Evolutionary conservation across 2,888 invertebrate species (phyloP), one percentile per base, ranked within the genome.

Genomic region (Brenthis ino): DNA sequence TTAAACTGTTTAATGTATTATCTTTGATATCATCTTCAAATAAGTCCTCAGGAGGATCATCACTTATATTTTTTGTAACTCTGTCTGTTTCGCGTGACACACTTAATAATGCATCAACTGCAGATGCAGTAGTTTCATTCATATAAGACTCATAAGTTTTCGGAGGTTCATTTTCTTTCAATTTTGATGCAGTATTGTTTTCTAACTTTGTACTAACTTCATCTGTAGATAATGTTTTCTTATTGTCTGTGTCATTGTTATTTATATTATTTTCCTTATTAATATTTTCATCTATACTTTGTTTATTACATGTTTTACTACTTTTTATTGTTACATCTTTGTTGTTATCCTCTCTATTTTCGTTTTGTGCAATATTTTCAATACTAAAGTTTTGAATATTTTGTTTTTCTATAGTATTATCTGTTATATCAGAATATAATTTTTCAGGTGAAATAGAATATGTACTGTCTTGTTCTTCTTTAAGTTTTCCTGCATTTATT

Each of bases 11-110:
- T 33, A 65, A 56, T 12, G 70, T 67, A 67, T 57, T 83, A 63
- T 88, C 88, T 79, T 84, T 89, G 76, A 82, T 84, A 71, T 93
- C 93, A 74, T 93, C 92, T 81, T 93, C 93, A 76, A 91, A 92
- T 71, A 93, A 80, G 75, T 92, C 89, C 79, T 93, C 93, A 6
- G 92, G 92, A 1, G 84, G 87, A 78, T 91, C 91, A 53, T 89
- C 85, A 74, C 88, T 88, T 54, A 92, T 85, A 53, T 82, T 77
- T 77, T 85, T 87, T 5, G 92, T 90, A 2, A 92, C 91, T 77
- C 90, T 81, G 70, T 93, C 92, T 55, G 88, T 76, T 71, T 93
- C 91, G 73, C 91, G 82, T 3, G 92, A 91, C 1, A 91, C 92
- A 76, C 90, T 91, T 61, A 92, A 76, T 68, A 92, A 83, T 55